These are phyloP conservation scores for Hemiscyllium ocellatum DNA, from an alignment of 2,113 vertebrate genomes.

Conservation along the genomic window DNA sequence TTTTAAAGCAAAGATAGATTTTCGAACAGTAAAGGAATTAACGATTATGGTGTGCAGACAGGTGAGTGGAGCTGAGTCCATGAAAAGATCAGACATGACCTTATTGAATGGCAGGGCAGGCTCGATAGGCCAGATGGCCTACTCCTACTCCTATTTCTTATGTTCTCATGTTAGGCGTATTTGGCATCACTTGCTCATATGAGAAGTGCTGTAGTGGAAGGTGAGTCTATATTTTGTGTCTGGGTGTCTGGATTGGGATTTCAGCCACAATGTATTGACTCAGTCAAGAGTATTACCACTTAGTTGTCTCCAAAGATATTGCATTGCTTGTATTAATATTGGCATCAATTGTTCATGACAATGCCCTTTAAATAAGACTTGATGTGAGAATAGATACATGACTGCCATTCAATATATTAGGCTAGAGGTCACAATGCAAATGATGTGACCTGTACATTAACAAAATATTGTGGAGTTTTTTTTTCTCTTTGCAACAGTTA, in stretches of 20 bases:
- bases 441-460: background rate
- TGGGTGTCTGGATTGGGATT: background rate
- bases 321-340: background rate
- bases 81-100: no score
- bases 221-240: background rate
- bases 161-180: no score
- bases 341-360: background rate
- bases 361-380: background rate
- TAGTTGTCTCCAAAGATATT: background rate
- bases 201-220: background rate
- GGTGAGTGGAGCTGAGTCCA: no score
- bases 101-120: no score
- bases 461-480: background rate
- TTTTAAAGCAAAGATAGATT: no score
- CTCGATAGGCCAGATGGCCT: no score
- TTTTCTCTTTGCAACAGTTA: background rate
- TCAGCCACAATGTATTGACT: background rate
- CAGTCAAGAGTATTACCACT: background rate
- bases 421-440: background rate
- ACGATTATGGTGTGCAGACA: no score
- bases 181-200: no score
- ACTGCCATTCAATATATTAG: conserved; percentile 26
- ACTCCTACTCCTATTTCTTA: no score
- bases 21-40: no score
- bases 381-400: background rate